Base-by-base conservation (phyloP, 2,113 vertebrate species). In the Tyto alba region DNA sequence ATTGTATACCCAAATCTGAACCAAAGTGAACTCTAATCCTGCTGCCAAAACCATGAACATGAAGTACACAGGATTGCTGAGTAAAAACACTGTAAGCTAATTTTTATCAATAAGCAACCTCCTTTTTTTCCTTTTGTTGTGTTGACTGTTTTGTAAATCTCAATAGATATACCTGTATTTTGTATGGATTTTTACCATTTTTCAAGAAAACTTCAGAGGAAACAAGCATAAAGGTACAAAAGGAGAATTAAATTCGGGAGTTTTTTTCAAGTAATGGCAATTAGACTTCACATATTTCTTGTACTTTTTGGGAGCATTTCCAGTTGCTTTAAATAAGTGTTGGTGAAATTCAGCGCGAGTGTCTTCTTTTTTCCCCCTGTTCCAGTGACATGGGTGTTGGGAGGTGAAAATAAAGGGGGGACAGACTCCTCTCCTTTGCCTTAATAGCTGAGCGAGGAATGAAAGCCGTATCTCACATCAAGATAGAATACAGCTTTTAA, bases 401-500 rank as follows among this genome's bases (percentile, higher is more conserved):
- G 82, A 83, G 45, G 13, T 76, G 8, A 41, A 66, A 79, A n/a
- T 76, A 56, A 62, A 69, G 22, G 20, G 22, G 20, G 9, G 10
- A 27, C 27, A 15, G 71, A 5, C 38, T 88, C 55, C 45, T 92
- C 43, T 56, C 4, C 72, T 71, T 90, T 56, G 13, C 67, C 34
- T 66, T 57, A n/a, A 36, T 21, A 79, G 66, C 59, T 3, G n/a
- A 57, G 50, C 32, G 88, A 86, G 59, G 68, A 90, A 12, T 0
- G 5, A 93, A 86, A 92, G 68, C 55, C 23, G 1, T 77, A 71
- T 89, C 90, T 89, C 8, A 16, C 76, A 34, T 64, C 26, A 17
- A 55, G 83, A 57, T 5, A 89, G 74, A 88, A 41, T 36, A 41
- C 60, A 45, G 94, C 87, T 87, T 92, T 95, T 75, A 72, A 82